Evolutionary conservation across 2,797 vertebrate species (phyloP).

Genomic region (Danio choprae): DNA sequence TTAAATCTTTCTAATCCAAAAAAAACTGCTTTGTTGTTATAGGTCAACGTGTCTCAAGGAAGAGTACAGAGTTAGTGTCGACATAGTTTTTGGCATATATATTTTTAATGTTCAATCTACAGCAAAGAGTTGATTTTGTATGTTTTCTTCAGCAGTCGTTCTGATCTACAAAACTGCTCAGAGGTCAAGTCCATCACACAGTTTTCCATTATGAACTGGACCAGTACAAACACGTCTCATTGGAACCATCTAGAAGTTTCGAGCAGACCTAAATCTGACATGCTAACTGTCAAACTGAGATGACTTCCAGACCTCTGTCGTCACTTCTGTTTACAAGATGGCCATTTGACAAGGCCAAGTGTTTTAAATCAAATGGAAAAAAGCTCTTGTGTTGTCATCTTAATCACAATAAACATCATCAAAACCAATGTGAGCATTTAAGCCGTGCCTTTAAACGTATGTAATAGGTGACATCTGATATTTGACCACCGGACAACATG

Average conservation of each 20-base stretch:
- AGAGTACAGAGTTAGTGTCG: not conserved
- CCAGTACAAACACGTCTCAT: slow-evolving; percentile 64
- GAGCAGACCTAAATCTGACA: slow-evolving; percentile 52
- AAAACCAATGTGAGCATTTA: not conserved
- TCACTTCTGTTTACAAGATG: not conserved
- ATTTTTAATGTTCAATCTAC: not conserved
- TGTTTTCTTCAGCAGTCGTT: slow-evolving; percentile 63
- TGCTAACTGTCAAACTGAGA: slow-evolving; percentile 73
- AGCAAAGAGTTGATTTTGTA: not conserved
- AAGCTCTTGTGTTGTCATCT: not conserved
- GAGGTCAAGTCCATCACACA: slow-evolving; percentile 71
- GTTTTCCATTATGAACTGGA: slow-evolving; percentile 76
- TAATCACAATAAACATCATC: slow-evolving; percentile 17
- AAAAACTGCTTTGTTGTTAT: not conserved
- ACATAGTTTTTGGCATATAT: not conserved
- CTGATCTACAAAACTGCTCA: slow-evolving; percentile 66
- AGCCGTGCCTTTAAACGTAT: not conserved
- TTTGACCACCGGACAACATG: not conserved
- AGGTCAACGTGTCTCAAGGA: slow-evolving; percentile 9
- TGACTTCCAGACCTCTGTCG: slow-evolving; percentile 55
- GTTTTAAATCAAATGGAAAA: slow-evolving; percentile 22
- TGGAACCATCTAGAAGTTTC: slow-evolving; percentile 65
- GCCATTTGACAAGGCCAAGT: not conserved
- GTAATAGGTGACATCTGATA: not conserved
- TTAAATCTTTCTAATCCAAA: not conserved